phyloP scores from a whole-genome alignment of 64 coral and sea anemone genomes.

The Pachyseris speciosa region DNA sequence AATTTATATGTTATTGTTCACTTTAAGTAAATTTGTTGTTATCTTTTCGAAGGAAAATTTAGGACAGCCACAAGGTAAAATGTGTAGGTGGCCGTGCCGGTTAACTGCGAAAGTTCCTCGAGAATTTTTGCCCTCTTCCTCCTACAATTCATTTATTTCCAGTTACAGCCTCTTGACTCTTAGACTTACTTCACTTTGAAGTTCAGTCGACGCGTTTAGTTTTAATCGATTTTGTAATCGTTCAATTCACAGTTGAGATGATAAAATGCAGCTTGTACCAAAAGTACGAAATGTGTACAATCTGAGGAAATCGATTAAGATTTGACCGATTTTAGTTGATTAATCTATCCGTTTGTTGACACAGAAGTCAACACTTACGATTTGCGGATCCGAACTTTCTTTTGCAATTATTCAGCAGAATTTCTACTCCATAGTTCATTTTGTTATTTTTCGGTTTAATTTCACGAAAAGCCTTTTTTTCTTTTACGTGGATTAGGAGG shows the following conservation, averaged over 20 bases:
- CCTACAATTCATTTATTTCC: too few relatives aligned
- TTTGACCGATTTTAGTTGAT: not conserved
- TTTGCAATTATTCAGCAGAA: not conserved
- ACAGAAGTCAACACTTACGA: not conserved
- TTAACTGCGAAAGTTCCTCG: too few relatives aligned
- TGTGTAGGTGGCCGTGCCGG: too few relatives aligned
- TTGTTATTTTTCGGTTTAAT: not conserved
- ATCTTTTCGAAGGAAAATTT: not conserved
- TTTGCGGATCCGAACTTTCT: not conserved
- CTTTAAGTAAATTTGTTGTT: constrained; percentile 22
- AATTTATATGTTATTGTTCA: constrained; percentile 50
- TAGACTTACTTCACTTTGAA: not conserved
- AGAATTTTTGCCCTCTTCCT: too few relatives aligned
- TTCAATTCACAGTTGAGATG: constrained; percentile 11
- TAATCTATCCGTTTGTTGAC: constrained; percentile 10
- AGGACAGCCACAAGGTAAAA: too few relatives aligned
- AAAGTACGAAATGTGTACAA: constrained; percentile 3
- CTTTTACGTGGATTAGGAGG: not conserved
- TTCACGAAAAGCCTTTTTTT: not conserved
- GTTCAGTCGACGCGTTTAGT: not conserved
- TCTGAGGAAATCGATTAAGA: constrained; percentile 34
- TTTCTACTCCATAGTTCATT: not conserved
- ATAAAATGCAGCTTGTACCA: not conserved
- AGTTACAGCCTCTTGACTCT: not conserved
- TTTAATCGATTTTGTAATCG: constrained; percentile 48